A percentile compares a stretch with the other conserved stretches of the same genome.
These are phyloP conservation scores for Serripes groenlandicus DNA, from an alignment of 2,888 invertebrate genomes.

Conservation along the genomic window DNA sequence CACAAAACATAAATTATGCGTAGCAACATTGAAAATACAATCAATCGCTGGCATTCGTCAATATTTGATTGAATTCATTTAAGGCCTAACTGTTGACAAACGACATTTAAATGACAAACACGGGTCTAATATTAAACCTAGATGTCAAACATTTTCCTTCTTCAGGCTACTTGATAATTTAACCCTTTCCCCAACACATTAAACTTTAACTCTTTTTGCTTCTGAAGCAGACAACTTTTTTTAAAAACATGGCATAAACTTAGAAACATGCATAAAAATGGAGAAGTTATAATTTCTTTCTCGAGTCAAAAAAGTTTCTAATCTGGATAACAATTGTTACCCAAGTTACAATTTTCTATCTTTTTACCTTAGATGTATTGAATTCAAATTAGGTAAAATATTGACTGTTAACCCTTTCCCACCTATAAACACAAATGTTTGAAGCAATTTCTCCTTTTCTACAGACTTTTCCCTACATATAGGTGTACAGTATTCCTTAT, in stretches of 20 bases:
- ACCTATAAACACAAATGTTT: too few species aligned
- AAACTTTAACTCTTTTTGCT: too few species aligned
- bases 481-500: too few species aligned
- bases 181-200: too few species aligned
- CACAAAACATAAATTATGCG: background rate
- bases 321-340: background rate
- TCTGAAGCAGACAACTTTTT: too few species aligned
- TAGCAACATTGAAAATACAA: constrained; percentile 1
- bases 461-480: too few species aligned
- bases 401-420: background rate
- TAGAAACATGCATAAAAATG: background rate
- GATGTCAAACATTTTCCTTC: too few species aligned
- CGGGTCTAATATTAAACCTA: background rate
- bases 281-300: background rate
- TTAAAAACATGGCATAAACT: too few species aligned
- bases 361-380: background rate
- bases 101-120: background rate
- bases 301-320: background rate
- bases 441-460: too few species aligned
- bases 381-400: background rate
- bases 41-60: background rate
- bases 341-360: background rate
- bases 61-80: constrained; percentile 5
- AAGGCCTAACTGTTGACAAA: constrained; percentile 7
- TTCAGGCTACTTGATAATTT: too few species aligned